Percentiles rank a stretch among this genome's conserved stretches.
phyloP scores from a whole-genome alignment of 2,797 vertebrate genomes.

The Xiphophorus birchmanni region DNA sequence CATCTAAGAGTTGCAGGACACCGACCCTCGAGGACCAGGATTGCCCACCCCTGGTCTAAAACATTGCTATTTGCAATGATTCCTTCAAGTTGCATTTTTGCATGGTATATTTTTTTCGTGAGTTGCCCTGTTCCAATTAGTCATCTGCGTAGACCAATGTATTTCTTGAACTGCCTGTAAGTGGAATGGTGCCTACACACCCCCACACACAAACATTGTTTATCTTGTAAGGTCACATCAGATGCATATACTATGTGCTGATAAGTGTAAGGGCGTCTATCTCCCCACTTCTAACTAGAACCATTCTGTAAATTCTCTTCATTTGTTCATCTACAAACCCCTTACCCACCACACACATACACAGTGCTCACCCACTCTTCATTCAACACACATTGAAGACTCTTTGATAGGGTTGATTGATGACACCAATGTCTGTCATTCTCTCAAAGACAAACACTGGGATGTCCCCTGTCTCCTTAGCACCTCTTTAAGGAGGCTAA shows the following conservation, averaged over 20 bases:
- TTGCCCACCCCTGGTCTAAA: no score
- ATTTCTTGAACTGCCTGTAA: conserved; percentile 12
- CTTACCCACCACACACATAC: not conserved
- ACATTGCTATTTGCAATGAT: conserved; percentile 1
- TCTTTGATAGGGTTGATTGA: conserved; percentile 51
- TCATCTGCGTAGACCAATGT: conserved; percentile 4
- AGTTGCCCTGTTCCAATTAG: conserved; percentile 20
- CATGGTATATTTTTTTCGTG: conserved; percentile 29
- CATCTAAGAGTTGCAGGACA: no score
- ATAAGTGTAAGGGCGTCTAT: conserved; percentile 32
- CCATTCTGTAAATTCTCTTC: conserved; percentile 23
- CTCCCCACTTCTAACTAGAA: conserved; percentile 18
- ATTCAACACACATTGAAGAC: conserved; percentile 20
- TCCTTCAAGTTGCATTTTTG: conserved; percentile 14
- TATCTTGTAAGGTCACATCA: conserved; percentile 27
- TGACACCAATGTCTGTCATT: conserved; percentile 61
- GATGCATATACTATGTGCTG: conserved; percentile 33
- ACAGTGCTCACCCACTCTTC: not conserved
- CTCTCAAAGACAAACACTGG: conserved; percentile 58
- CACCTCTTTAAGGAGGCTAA: conserved; percentile 76
- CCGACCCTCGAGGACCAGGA: no score
- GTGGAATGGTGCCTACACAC: conserved; percentile 12
- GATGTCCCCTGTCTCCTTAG: conserved; percentile 62
- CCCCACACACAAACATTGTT: conserved; percentile 28
- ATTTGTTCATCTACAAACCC: not conserved